phyloP scores from a whole-genome alignment of 2,113 vertebrate genomes.

The Melospiza georgiana region DNA sequence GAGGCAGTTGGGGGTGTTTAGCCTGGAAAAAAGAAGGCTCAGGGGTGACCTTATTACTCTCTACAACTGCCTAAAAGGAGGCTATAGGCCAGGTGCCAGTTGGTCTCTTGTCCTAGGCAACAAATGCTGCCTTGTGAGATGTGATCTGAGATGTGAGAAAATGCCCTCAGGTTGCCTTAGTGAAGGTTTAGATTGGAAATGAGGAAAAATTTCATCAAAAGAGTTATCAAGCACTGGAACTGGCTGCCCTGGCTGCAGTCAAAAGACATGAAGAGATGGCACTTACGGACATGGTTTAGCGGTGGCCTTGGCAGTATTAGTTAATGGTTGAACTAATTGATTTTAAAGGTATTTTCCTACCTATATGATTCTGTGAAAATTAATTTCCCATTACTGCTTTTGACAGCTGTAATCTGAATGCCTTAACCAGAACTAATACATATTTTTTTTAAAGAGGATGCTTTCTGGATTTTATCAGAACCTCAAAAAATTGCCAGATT shows the following conservation, averaged over 20 bases:
- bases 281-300: neutral
- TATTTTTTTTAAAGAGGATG: neutral
- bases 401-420: conserved; percentile 22
- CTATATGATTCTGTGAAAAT: neutral
- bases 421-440: neutral
- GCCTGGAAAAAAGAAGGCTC: neutral
- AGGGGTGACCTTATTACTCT: neutral
- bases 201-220: neutral
- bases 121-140: neutral
- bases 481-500: neutral
- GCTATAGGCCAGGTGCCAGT: neutral
- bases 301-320: neutral
- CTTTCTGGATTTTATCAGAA: neutral
- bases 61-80: neutral
- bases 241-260: neutral
- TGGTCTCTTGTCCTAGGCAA: neutral
- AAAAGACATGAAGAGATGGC: neutral
- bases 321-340: neutral
- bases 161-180: neutral
- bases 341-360: neutral
- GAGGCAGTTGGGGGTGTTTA: neutral
- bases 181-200: neutral
- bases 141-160: neutral
- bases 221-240: neutral
- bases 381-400: conserved; percentile 30